Percentiles rank a stretch among this genome's conserved stretches.
Conservation (phyloP, 2,888 invertebrate genomes). For the Notocelia uddmanniana region DNA sequence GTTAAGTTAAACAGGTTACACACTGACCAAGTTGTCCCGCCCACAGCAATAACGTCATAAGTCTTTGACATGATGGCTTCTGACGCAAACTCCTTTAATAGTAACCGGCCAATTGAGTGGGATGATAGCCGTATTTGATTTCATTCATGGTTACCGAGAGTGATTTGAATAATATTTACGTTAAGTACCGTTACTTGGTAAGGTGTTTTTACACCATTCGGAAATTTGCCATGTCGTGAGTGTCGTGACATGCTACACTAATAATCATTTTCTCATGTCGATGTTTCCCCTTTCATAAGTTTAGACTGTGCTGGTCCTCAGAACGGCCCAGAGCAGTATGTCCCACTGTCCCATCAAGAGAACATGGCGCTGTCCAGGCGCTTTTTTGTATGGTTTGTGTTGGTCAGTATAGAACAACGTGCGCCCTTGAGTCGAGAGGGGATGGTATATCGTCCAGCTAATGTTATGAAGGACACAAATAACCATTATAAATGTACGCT, state of each 20-base stretch:
- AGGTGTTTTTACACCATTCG: background rate
- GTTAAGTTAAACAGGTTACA: background rate
- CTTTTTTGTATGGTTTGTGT: background rate
- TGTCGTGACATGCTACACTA: background rate
- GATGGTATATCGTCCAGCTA: background rate
- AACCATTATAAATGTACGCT: slow-evolving; percentile 34
- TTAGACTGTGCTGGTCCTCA: too few relatives aligned
- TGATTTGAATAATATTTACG: slow-evolving; percentile 29
- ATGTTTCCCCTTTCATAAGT: too few relatives aligned
- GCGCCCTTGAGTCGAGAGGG: background rate
- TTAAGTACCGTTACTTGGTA: slow-evolving; percentile 2
- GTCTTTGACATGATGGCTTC: slow-evolving; percentile 29
- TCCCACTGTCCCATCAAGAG: background rate
- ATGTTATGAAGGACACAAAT: slow-evolving; percentile 21
- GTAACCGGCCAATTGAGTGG: slow-evolving; percentile 19
- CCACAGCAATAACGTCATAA: slow-evolving; percentile 37
- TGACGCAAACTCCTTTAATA: slow-evolving; percentile 33
- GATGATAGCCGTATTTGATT: slow-evolving; percentile 22
- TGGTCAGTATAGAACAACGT: background rate
- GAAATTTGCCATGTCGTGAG: background rate
- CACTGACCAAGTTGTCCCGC: slow-evolving; percentile 25
- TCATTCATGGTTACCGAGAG: slow-evolving; percentile 17
- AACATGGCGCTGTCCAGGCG: background rate
- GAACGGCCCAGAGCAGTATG: too few relatives aligned
- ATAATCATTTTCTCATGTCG: background rate